phyloP scores from a whole-genome alignment of 2,888 invertebrate species.

The Bhutanitis thaidina region DNA sequence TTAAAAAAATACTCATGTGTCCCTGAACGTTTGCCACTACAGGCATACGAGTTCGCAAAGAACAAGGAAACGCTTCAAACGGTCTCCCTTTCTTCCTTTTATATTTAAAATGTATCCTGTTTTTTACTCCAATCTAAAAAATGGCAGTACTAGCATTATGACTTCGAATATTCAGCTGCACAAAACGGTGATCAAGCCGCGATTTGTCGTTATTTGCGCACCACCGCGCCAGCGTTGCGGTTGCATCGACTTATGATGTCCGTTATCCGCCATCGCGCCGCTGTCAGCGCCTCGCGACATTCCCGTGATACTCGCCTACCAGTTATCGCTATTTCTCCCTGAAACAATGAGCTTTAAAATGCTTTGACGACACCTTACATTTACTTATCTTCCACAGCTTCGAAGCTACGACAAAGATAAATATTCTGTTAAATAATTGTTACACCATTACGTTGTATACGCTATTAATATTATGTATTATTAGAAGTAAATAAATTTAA shows the following conservation, averaged over 20 bases:
- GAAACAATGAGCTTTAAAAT: constrained; percentile 73
- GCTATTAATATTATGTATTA: no score
- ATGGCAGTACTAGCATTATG: constrained; percentile 28
- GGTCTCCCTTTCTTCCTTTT: no score
- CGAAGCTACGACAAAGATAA: neutral
- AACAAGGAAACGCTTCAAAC: no score
- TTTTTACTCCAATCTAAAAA: neutral
- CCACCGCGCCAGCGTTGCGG: constrained; percentile 30
- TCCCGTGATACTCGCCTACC: constrained; percentile 45
- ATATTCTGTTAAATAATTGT: constrained; percentile 6
- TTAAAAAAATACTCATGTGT: no score
- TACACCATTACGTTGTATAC: no score
- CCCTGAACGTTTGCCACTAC: no score
- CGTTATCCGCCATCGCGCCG: constrained; percentile 68
- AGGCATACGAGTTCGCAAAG: no score
- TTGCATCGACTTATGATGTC: constrained; percentile 57
- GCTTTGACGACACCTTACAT: constrained; percentile 59
- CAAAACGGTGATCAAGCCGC: constrained; percentile 45
- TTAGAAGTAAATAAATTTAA: no score
- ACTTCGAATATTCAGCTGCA: constrained; percentile 26
- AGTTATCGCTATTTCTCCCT: constrained; percentile 66
- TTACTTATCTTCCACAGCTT: constrained; percentile 18
- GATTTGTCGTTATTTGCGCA: constrained; percentile 74
- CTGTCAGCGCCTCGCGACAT: constrained; percentile 55
- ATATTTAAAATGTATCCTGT: neutral